A percentile compares a stretch with the other conserved stretches of the same genome.
phyloP scores from a whole-genome alignment of 35 echinoderm and acorn worm genomes.

The Apostichopus californicus region DNA sequence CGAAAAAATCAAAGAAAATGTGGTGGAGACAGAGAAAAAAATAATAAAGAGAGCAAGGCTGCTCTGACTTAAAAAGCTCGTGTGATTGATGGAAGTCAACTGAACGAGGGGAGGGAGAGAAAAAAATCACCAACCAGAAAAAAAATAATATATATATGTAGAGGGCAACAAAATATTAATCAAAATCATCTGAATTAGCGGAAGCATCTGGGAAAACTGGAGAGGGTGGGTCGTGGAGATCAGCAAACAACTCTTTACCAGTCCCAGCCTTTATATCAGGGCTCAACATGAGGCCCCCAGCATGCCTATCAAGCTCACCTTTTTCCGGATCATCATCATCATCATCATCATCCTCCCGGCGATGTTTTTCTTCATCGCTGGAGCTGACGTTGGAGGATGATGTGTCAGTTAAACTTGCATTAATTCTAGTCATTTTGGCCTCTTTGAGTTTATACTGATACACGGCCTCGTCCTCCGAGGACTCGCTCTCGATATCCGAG shows the following conservation, averaged over 20 bases:
- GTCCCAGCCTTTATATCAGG: constrained; percentile 34
- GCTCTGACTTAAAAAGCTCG: neutral
- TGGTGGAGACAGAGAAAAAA: neutral
- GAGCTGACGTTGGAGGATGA: constrained; percentile 21
- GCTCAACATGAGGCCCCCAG: constrained; percentile 68
- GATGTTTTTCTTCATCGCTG: constrained; percentile 45
- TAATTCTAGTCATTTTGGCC: constrained; percentile 61
- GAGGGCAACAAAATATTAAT: constrained; percentile 41
- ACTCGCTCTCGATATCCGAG: constrained; percentile 66
- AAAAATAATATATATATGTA: neutral
- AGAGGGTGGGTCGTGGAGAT: constrained; percentile 60
- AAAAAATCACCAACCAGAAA: neutral
- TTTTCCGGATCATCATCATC: neutral
- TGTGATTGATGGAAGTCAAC: neutral
- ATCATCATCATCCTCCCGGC: neutral
- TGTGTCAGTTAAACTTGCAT: constrained; percentile 46
- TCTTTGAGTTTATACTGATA: constrained; percentile 90
- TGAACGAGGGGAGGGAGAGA: too few species aligned
- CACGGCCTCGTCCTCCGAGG: constrained; percentile 79
- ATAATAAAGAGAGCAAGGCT: neutral
- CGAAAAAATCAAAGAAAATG: neutral
- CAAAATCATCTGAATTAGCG: constrained; percentile 92
- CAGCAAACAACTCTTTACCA: constrained; percentile 76
- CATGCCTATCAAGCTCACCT: constrained; percentile 88
- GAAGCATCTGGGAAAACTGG: constrained; percentile 54